Evolutionary conservation across 1,140 invertebrate genomes (phyloP).

Genomic region (Microplitis demolitor): DNA sequence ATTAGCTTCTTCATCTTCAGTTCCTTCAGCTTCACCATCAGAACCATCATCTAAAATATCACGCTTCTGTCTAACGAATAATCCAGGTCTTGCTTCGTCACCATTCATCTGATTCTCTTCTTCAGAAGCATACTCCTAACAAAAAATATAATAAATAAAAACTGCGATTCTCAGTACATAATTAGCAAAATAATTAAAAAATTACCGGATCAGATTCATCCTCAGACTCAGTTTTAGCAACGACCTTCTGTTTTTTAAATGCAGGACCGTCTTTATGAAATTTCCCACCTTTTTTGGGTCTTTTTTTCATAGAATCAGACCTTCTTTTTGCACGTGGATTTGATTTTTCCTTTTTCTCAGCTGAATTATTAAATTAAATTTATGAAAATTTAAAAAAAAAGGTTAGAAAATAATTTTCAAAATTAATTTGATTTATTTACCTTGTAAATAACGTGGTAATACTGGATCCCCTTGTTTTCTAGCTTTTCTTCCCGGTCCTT

Average conservation of each 20-base stretch:
- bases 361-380: not conserved
- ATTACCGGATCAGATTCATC: not conserved
- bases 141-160: not conserved
- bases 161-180: not conserved
- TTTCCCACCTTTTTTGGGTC: not conserved
- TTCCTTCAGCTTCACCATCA: not conserved
- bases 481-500: slow-evolving; percentile 82
- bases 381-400: too few species aligned
- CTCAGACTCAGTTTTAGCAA: not conserved
- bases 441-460: slow-evolving; percentile 56
- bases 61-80: not conserved
- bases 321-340: not conserved
- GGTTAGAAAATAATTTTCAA: not conserved
- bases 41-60: not conserved
- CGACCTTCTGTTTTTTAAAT: not conserved
- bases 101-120: not conserved
- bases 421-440: not conserved
- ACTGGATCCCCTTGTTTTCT: slow-evolving; percentile 81
- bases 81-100: not conserved
- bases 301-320: not conserved
- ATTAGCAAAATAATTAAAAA: not conserved
- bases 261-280: not conserved
- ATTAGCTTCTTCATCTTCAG: not conserved
- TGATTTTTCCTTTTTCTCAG: not conserved
- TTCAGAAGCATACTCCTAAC: not conserved